Percentiles rank a stretch among this genome's conserved stretches.
Conservation (phyloP, 2,888 invertebrate species). For the Limenitis camilla region DNA sequence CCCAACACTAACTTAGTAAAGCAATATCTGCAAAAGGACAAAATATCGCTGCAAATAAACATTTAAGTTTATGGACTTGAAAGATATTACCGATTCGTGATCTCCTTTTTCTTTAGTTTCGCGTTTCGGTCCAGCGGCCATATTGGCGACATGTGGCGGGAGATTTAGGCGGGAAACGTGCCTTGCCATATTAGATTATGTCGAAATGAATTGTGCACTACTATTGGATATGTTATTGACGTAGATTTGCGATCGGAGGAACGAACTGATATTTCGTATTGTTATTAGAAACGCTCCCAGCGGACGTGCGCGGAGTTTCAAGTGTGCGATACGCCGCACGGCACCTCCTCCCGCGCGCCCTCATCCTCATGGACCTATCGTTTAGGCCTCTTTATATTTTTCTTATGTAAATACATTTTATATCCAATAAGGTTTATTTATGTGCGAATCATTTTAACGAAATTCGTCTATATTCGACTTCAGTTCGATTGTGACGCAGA, state of each 20-base stretch:
- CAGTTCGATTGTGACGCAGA: slow-evolving; percentile 62
- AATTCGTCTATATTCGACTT: slow-evolving; percentile 65
- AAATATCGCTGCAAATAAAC: slow-evolving; percentile 74
- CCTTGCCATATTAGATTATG: slow-evolving; percentile 72
- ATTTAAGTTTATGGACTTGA: slow-evolving; percentile 74
- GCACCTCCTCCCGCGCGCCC: slow-evolving; percentile 30
- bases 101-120: slow-evolving; percentile 72
- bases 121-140: slow-evolving; percentile 68
- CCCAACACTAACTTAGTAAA: slow-evolving; percentile 54
- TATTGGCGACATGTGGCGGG: slow-evolving; percentile 75
- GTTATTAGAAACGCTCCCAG: slow-evolving; percentile 67
- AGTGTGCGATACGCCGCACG: slow-evolving; percentile 47
- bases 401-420: slow-evolving; percentile 74
- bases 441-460: slow-evolving; percentile 74
- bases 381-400: slow-evolving; percentile 74
- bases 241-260: slow-evolving; percentile 74
- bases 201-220: slow-evolving; percentile 72
- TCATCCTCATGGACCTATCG: slow-evolving; percentile 68
- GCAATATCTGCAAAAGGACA: slow-evolving; percentile 72
- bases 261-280: slow-evolving; percentile 75
- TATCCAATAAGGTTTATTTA: slow-evolving; percentile 76
- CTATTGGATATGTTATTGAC: slow-evolving; percentile 76
- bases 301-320: slow-evolving; percentile 61
- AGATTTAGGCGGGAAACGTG: slow-evolving; percentile 74
- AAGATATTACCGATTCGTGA: slow-evolving; percentile 75